A percentile compares a stretch with the other conserved stretches of the same genome.
Conservation (phyloP, 2,797 vertebrate genomes). For the Spheniscus humboldti region DNA sequence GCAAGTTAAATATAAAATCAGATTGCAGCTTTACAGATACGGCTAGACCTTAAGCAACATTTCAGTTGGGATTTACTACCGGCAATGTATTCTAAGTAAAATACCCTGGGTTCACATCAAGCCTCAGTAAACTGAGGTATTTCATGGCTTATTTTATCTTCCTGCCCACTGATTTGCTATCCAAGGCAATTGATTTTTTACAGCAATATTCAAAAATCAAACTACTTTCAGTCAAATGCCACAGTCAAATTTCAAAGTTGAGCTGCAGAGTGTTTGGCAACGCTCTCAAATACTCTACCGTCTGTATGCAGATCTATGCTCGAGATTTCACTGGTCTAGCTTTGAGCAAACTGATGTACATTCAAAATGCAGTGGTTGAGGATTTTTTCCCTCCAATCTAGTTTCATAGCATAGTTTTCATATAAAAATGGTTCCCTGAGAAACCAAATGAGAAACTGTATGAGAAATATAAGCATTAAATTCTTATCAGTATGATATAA, state of each 20-base stretch:
- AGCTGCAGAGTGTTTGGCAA: background rate
- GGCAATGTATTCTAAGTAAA: background rate
- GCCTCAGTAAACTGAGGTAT: background rate
- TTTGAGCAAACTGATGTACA: background rate
- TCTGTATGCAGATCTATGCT: background rate
- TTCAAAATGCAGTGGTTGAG: background rate
- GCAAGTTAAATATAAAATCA: background rate
- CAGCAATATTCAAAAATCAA: background rate
- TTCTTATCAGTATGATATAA: background rate
- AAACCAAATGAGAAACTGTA: background rate
- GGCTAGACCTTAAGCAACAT: background rate
- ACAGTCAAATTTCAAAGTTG: background rate
- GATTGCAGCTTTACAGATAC: background rate
- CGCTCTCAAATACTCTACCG: background rate
- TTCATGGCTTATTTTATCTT: background rate
- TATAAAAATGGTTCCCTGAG: background rate
- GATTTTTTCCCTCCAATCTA: background rate
- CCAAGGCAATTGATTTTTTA: background rate
- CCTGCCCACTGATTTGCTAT: background rate
- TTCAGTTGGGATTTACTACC: background rate
- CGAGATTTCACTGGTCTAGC: background rate
- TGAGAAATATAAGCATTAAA: background rate
- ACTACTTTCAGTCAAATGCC: background rate
- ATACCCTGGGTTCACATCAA: background rate
- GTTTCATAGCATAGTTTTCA: background rate